phyloP scores from a whole-genome alignment of 2,113 vertebrate species.

The Struthidea cinerea region DNA sequence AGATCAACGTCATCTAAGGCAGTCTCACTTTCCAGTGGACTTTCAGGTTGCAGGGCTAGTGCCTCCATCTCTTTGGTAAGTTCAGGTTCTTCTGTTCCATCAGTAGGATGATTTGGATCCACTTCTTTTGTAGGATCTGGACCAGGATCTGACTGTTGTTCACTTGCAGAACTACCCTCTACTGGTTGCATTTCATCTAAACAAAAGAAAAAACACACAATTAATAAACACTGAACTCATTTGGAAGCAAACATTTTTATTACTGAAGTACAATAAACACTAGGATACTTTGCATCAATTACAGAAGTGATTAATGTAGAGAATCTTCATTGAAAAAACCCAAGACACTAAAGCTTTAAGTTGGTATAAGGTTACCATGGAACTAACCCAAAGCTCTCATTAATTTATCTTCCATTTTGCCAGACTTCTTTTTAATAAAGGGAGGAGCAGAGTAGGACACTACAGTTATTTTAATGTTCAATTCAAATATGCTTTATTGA shows the following conservation, averaged over 20 bases:
- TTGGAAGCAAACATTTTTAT: neutral
- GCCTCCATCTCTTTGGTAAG: neutral
- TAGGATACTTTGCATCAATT: neutral
- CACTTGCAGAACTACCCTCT: slow-evolving; percentile 25
- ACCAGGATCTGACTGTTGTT: slow-evolving; percentile 22
- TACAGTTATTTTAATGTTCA: neutral
- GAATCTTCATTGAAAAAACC: neutral
- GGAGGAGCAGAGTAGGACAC: neutral
- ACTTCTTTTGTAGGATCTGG: neutral
- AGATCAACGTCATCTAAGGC: neutral
- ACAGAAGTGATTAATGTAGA: neutral
- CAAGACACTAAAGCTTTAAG: neutral
- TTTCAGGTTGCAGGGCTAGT: neutral
- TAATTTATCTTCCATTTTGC: neutral
- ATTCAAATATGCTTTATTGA: neutral
- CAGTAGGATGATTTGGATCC: neutral
- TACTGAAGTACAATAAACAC: neutral
- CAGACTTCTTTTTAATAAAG: neutral
- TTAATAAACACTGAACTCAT: neutral
- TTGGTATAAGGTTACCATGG: neutral
- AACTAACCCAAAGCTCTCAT: neutral
- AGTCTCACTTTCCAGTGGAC: neutral
- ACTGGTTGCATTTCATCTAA: slow-evolving; percentile 37
- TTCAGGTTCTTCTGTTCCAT: neutral
- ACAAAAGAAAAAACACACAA: neutral